These are phyloP conservation scores for Cydia strobilella DNA, from an alignment of 1,140 invertebrate genomes.

Conservation along the genomic window DNA sequence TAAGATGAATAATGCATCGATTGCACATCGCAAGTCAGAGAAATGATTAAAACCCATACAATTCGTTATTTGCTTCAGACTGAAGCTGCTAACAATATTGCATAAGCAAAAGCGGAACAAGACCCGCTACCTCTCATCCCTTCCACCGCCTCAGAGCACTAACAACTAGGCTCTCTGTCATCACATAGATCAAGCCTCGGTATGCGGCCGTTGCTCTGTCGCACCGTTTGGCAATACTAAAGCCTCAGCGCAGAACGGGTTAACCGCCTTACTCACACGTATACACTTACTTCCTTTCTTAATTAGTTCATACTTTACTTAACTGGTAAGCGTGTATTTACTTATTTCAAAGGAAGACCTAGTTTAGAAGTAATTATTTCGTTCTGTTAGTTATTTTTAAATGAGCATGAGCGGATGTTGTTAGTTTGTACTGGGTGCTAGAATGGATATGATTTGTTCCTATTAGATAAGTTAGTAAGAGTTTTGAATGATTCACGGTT, in stretches of 20 bases:
- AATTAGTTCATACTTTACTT: background rate
- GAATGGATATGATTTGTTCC: background rate
- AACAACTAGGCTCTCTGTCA: constrained; percentile 67
- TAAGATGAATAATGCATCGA: no score
- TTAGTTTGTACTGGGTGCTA: constrained; percentile 13
- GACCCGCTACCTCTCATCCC: constrained; percentile 29
- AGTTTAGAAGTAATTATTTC: constrained; percentile 29
- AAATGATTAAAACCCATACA: no score
- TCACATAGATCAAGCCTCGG: constrained; percentile 75
- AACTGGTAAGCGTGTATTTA: constrained; percentile 28
- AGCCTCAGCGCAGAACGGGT: constrained; percentile 43
- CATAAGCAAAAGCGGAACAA: background rate
- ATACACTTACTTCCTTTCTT: background rate
- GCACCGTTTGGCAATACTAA: constrained; percentile 69
- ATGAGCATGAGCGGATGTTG: constrained; percentile 9
- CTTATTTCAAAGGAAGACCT: constrained; percentile 33
- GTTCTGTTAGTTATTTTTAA: constrained; percentile 13
- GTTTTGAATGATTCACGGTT: no score
- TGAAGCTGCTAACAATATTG: background rate
- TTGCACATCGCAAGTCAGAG: no score
- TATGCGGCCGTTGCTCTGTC: constrained; percentile 71
- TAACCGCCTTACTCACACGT: background rate
- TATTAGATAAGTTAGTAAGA: no score
- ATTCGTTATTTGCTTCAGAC: no score
- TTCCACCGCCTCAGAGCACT: constrained; percentile 41